Percentiles rank a stretch among this genome's conserved stretches.
Conservation (phyloP, 2,797 vertebrate genomes). For the Anolis apletophallus region DNA sequence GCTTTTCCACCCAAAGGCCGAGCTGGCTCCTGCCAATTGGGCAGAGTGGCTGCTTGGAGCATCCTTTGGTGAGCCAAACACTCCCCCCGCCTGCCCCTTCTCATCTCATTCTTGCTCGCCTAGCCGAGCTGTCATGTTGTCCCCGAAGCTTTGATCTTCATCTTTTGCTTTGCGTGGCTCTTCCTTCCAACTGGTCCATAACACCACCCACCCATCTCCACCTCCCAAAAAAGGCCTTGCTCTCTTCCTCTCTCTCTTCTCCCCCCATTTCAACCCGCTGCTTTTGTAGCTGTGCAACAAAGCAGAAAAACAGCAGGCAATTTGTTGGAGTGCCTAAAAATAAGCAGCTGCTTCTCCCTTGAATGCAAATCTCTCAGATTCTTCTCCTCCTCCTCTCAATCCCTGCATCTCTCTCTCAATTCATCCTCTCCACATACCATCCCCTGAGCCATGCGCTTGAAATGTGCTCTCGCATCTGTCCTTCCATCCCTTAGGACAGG, state of each 20-base stretch:
- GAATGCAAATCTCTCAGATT: not conserved
- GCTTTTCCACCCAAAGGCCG: not conserved
- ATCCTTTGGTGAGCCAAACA: too few relatives aligned
- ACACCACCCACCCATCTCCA: not conserved
- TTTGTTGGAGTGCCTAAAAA: not conserved
- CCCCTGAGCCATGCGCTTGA: not conserved
- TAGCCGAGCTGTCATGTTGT: not conserved
- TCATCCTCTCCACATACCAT: constrained; percentile 4
- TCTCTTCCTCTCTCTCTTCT: not conserved
- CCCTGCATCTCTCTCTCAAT: constrained; percentile 10
- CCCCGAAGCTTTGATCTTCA: not conserved
- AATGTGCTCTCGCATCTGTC: not conserved
- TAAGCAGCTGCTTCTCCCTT: not conserved
- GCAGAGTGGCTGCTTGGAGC: not conserved
- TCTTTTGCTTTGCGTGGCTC: not conserved
- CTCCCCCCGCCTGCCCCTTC: not conserved
- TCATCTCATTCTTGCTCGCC: not conserved
- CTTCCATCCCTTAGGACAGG: not conserved
- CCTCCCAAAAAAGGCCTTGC: not conserved
- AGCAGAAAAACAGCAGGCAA: constrained; percentile 11
- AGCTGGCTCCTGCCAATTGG: too few relatives aligned
- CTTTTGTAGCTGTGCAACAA: constrained; percentile 1
- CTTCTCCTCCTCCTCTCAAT: not conserved
- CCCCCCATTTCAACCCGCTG: not conserved
- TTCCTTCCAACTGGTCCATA: too few relatives aligned